Evolutionary conservation across 2,888 invertebrate species (phyloP).

Genomic region (Salpingus planirostris): DNA sequence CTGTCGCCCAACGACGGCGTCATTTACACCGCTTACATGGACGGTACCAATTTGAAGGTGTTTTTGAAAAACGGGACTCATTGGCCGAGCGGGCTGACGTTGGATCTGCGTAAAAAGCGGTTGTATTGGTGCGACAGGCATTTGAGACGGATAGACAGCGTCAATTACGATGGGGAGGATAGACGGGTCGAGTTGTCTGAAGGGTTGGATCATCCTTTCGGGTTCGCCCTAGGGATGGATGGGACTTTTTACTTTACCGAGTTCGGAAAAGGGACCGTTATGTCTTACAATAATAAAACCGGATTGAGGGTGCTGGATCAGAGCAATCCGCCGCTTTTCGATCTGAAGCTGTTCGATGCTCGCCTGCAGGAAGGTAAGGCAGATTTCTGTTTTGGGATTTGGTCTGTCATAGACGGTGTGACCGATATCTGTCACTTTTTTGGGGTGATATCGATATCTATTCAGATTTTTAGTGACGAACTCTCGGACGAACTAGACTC

Average conservation of each 20-base stretch:
- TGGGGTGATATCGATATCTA: no score
- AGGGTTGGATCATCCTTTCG: conserved; percentile 43
- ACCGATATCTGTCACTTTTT: no score
- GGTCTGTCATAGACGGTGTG: no score
- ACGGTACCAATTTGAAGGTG: conserved; percentile 54
- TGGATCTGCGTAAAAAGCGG: conserved; percentile 49
- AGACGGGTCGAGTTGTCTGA: conserved; percentile 45
- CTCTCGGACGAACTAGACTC: no score
- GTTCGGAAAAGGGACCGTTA: conserved; percentile 53
- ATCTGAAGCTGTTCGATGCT: conserved; percentile 58
- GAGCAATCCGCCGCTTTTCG: conserved; percentile 57
- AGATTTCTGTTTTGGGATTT: no score
- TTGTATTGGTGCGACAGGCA: conserved; percentile 69
- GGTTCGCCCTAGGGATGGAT: conserved; percentile 33
- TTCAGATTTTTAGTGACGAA: no score
- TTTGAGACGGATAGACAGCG: conserved; percentile 58
- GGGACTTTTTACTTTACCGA: conserved; percentile 63
- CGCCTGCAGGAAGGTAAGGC: conserved; percentile 47
- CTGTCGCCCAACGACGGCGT: conserved; percentile 44
- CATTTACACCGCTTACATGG: conserved; percentile 65
- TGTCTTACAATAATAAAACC: conserved; percentile 42
- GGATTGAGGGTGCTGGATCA: conserved; percentile 44
- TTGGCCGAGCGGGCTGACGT: conserved; percentile 70
- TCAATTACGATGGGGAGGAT: conserved; percentile 48
- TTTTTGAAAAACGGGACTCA: conserved; percentile 45